Evolutionary conservation across 1,140 invertebrate species (phyloP).

Genomic region (Cecropterus lyciades): DNA sequence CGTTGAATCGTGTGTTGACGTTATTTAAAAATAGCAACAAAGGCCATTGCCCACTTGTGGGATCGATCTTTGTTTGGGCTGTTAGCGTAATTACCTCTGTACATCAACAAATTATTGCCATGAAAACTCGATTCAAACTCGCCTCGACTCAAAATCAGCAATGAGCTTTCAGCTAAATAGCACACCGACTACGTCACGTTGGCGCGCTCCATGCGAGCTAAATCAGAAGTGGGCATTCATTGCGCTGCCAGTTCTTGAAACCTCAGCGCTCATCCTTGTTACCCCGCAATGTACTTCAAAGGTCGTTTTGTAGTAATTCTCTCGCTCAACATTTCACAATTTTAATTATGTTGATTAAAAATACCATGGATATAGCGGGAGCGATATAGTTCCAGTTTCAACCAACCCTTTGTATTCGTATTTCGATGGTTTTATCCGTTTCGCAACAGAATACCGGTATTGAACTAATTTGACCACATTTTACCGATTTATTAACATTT

Average conservation of each 20-base stretch:
- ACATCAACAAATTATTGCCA: constrained; percentile 31
- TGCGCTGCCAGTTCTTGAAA: constrained; percentile 25
- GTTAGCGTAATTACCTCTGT: neutral
- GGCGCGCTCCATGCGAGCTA: constrained; percentile 22
- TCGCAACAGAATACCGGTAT: constrained; percentile 13
- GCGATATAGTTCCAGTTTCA: constrained; percentile 20
- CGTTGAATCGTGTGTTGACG: neutral
- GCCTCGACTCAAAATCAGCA: constrained; percentile 32
- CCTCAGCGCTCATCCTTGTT: constrained; percentile 16
- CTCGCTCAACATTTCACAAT: constrained; percentile 31
- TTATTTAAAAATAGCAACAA: neutral
- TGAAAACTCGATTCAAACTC: constrained; percentile 35
- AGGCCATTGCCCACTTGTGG: neutral
- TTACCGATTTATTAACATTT: constrained; percentile 6
- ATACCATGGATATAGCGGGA: constrained; percentile 32
- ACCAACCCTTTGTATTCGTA: constrained; percentile 28
- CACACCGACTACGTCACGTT: constrained; percentile 27
- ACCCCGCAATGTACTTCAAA: constrained; percentile 35
- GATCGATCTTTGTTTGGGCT: neutral
- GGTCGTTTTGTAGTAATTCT: constrained; percentile 34
- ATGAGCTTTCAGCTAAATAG: constrained; percentile 36
- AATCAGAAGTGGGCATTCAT: constrained; percentile 31
- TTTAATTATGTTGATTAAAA: constrained; percentile 38
- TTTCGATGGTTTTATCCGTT: constrained; percentile 20
- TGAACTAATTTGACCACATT: constrained; percentile 30